Conservation (phyloP, 2,888 invertebrate genomes). For the Drosophila heteroneura region DNA sequence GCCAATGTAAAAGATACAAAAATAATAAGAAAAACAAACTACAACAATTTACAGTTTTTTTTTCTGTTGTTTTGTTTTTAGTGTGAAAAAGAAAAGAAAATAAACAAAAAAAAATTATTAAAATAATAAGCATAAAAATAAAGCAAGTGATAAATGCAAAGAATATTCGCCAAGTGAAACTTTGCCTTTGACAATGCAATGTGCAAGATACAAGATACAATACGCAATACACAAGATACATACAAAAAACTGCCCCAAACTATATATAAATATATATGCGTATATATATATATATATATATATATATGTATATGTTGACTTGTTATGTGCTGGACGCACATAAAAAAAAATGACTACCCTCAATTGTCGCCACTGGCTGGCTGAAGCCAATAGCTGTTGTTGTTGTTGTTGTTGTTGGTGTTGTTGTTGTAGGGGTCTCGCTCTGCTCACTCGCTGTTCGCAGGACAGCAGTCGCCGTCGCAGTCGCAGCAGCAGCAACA, state of each 20-base stretch:
- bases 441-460: slow-evolving; percentile 33
- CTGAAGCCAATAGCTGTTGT: slow-evolving; percentile 29
- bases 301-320: background rate
- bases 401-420: slow-evolving; percentile 43
- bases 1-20: slow-evolving; percentile 2
- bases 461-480: slow-evolving; percentile 11
- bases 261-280: background rate
- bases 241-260: slow-evolving; percentile 38
- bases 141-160: slow-evolving; percentile 20
- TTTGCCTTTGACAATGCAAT: slow-evolving; percentile 29
- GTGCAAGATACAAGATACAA: background rate
- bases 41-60: slow-evolving; percentile 22
- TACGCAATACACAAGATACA: background rate
- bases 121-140: slow-evolving; percentile 8
- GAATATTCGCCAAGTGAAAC: slow-evolving; percentile 25
- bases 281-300: background rate
- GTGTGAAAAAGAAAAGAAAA: slow-evolving; percentile 16
- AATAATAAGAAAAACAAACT: background rate
- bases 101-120: background rate
- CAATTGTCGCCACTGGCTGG: slow-evolving; percentile 67
- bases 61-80: slow-evolving; percentile 40
- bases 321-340: slow-evolving; percentile 45
- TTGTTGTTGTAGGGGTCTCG: slow-evolving; percentile 49
- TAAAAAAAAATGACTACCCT: slow-evolving; percentile 70
- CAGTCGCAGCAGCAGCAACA: background rate